These are phyloP conservation scores for Xyrauchen texanus DNA, from an alignment of 2,113 vertebrate genomes.

Conservation along the genomic window DNA sequence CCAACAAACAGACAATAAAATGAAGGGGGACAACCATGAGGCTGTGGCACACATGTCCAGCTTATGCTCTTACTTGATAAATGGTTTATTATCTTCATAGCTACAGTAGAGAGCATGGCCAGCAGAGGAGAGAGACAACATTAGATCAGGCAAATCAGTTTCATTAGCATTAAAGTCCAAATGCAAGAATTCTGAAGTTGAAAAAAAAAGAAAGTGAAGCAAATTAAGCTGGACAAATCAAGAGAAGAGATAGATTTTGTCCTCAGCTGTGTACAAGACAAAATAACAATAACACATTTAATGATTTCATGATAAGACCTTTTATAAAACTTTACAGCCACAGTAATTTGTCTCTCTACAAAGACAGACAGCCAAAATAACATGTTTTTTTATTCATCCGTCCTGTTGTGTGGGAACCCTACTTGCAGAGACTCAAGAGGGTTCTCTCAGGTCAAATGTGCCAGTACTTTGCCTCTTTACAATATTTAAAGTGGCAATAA, in stretches of 20 bases:
- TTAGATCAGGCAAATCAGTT: constrained; percentile 85
- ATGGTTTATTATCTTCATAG: constrained; percentile 99
- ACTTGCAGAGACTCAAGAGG: not conserved
- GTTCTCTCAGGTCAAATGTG: constrained; percentile 35
- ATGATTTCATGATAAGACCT: constrained; percentile 23
- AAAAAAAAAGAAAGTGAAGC: constrained; percentile 49
- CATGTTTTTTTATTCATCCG: constrained; percentile 20
- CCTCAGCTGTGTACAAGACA: too few relatives aligned
- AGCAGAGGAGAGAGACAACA: constrained; percentile 98
- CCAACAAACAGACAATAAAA: constrained; percentile 48
- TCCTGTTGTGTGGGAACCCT: not conserved
- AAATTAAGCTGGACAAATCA: constrained; percentile 56
- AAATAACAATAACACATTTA: not conserved
- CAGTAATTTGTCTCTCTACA: not conserved
- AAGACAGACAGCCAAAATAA: not conserved
- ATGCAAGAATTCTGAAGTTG: constrained; percentile 67
- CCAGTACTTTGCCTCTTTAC: constrained; percentile 19
- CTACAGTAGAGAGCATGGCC: constrained; percentile 93
- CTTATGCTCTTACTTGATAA: constrained; percentile 99
- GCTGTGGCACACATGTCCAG: constrained; percentile 82
- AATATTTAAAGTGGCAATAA: constrained; percentile 40
- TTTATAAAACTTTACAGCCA: constrained; percentile 43
- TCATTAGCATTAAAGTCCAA: constrained; percentile 74
- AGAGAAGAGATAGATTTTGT: not conserved
- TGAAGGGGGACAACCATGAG: constrained; percentile 63